phyloP scores from a whole-genome alignment of 1,140 invertebrate species.

The Nasonia vitripennis region DNA sequence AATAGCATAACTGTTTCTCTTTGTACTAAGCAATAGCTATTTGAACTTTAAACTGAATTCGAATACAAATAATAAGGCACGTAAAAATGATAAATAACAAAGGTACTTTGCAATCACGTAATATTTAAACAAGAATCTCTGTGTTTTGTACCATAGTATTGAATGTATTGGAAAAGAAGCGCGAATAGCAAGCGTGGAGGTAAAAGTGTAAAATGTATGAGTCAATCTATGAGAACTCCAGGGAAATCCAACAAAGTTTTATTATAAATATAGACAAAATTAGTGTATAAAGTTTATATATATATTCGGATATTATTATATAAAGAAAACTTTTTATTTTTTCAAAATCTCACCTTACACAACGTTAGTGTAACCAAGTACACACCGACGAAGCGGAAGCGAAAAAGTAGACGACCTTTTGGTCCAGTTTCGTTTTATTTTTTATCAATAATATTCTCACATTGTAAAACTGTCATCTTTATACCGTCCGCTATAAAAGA shows the following conservation, averaged over 20 bases:
- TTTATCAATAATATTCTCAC: not conserved
- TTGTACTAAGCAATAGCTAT: conserved; percentile 74
- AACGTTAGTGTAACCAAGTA: conserved; percentile 3
- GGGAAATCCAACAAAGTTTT: conserved; percentile 38
- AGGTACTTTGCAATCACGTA: conserved; percentile 69
- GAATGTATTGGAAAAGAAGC: conserved; percentile 61
- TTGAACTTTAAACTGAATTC: conserved; percentile 55
- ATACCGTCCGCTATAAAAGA: too few species aligned
- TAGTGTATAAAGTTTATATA: conserved; percentile 36
- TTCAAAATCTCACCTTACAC: conserved; percentile 12
- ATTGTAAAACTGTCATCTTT: too few species aligned
- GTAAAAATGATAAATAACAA: conserved; percentile 58
- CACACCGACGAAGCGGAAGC: not conserved
- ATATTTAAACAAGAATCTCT: conserved; percentile 70
- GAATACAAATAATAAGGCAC: conserved; percentile 45
- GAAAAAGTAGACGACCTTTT: not conserved
- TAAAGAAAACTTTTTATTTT: conserved; percentile 33
- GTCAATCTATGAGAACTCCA: conserved; percentile 41
- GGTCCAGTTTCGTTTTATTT: not conserved
- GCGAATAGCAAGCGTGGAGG: conserved; percentile 38
- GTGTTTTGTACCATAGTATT: conserved; percentile 67
- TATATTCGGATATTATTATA: conserved; percentile 31
- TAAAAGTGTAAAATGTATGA: conserved; percentile 39
- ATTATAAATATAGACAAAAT: conserved; percentile 21
- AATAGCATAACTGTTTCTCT: conserved; percentile 72